A percentile compares a stretch with the other conserved stretches of the same genome.
Conservation (phyloP, 2,888 invertebrate species). For the Platerodrilus igneus region DNA sequence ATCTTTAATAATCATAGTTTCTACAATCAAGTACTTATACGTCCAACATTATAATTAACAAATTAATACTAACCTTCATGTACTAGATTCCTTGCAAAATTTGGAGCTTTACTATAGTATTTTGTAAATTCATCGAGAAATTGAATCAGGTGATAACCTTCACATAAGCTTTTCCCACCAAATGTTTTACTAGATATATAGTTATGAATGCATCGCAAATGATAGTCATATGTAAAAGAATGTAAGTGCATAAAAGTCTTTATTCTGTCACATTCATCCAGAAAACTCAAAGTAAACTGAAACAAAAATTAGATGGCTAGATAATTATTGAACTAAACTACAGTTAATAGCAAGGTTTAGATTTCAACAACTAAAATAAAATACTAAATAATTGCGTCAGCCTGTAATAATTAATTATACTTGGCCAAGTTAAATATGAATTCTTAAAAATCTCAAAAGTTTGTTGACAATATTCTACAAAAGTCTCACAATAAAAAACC, state of each 20-base stretch:
- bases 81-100: slow-evolving; percentile 68
- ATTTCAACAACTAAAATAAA: slow-evolving; percentile 1
- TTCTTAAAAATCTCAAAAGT: no score
- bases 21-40: slow-evolving; percentile 46
- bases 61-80: slow-evolving; percentile 56
- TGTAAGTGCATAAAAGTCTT: slow-evolving; percentile 70
- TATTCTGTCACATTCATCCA: slow-evolving; percentile 65
- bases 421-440: no score
- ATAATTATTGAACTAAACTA: neutral
- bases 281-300: slow-evolving; percentile 58
- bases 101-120: slow-evolving; percentile 72
- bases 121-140: slow-evolving; percentile 73
- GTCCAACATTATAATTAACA: slow-evolving; percentile 20
- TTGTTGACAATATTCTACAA: no score
- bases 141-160: slow-evolving; percentile 65
- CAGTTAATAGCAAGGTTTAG: neutral
- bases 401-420: no score
- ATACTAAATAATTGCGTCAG: no score
- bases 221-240: slow-evolving; percentile 74
- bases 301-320: slow-evolving; percentile 27
- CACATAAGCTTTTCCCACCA: slow-evolving; percentile 48
- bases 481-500: no score
- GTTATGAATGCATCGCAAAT: slow-evolving; percentile 62
- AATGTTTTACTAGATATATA: slow-evolving; percentile 56
- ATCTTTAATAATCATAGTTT: slow-evolving; percentile 54